A percentile compares a stretch with the other conserved stretches of the same genome.
These are phyloP conservation scores for Dendrophyllia cribrosa DNA, from an alignment of 64 coral and sea anemone species.

Conservation along the genomic window DNA sequence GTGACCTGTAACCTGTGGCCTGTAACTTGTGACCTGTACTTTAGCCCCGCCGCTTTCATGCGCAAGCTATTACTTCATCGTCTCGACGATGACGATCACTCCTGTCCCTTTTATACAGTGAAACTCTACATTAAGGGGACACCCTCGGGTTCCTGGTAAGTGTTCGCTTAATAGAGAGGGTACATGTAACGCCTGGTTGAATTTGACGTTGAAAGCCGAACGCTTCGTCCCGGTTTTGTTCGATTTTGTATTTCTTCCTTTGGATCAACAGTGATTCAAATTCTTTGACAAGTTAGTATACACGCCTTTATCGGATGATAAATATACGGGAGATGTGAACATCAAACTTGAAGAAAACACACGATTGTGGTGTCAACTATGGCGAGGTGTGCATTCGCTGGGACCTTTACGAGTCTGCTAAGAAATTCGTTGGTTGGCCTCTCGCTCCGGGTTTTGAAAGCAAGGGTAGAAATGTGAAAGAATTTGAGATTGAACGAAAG, in stretches of 20 bases:
- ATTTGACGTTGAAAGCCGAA: not conserved
- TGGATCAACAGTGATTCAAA: slow-evolving; percentile 77
- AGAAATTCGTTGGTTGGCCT: slow-evolving; percentile 95
- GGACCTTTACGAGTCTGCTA: slow-evolving; percentile 92
- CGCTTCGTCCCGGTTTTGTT: too few relatives aligned
- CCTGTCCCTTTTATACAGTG: too few relatives aligned
- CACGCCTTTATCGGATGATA: slow-evolving; percentile 49
- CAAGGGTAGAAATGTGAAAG: slow-evolving; percentile 85
- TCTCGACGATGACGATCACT: too few relatives aligned
- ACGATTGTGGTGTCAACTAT: slow-evolving; percentile 93
- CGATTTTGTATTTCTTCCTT: not conserved
- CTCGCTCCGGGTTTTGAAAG: slow-evolving; percentile 94
- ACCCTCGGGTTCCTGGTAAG: too few relatives aligned
- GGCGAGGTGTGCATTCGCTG: slow-evolving; percentile 95
- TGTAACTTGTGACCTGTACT: too few relatives aligned
- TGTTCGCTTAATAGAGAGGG: too few relatives aligned
- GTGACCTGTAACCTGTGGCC: too few relatives aligned
- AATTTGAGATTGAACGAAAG: slow-evolving; percentile 89
- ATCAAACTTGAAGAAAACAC: slow-evolving; percentile 55
- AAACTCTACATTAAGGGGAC: too few relatives aligned
- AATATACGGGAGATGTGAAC: slow-evolving; percentile 84
- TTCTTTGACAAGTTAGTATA: slow-evolving; percentile 84
- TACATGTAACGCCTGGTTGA: not conserved
- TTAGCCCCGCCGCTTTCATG: too few relatives aligned
- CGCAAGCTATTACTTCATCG: too few relatives aligned